Evolutionary conservation across 2,113 vertebrate genomes (phyloP).

Genomic region (Noctilio leporinus): DNA sequence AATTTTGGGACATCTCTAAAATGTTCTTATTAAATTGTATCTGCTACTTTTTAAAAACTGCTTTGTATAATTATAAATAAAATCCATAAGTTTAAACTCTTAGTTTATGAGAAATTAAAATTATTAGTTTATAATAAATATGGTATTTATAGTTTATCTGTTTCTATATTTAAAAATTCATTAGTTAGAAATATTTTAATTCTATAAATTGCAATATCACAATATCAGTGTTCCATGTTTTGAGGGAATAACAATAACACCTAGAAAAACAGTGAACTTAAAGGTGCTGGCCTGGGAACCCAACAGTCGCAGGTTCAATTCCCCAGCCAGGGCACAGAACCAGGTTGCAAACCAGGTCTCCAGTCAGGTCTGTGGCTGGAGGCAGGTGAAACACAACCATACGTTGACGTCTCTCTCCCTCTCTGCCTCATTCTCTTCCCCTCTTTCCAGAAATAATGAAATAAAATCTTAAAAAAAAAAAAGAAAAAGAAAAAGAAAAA

Average conservation of each 20-base stretch:
- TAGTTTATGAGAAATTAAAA: conserved; percentile 39
- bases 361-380: no score
- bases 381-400: no score
- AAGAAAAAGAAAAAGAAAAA: no score
- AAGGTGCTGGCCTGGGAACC: no score
- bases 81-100: background rate
- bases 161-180: background rate
- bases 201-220: background rate
- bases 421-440: no score
- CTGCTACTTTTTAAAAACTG: background rate
- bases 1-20: background rate
- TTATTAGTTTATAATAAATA: background rate
- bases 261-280: background rate
- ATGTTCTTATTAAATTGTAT: background rate
- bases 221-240: background rate
- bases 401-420: no score
- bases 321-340: no score
- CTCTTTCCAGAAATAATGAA: no score
- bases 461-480: no score
- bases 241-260: background rate
- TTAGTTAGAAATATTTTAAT: conserved; percentile 16
- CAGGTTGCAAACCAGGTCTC: no score
- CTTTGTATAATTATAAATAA: background rate
- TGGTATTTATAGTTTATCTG: background rate
- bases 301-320: no score